These are phyloP conservation scores for Alces alces DNA, from an alignment of 2,113 vertebrate species.

Conservation along the genomic window DNA sequence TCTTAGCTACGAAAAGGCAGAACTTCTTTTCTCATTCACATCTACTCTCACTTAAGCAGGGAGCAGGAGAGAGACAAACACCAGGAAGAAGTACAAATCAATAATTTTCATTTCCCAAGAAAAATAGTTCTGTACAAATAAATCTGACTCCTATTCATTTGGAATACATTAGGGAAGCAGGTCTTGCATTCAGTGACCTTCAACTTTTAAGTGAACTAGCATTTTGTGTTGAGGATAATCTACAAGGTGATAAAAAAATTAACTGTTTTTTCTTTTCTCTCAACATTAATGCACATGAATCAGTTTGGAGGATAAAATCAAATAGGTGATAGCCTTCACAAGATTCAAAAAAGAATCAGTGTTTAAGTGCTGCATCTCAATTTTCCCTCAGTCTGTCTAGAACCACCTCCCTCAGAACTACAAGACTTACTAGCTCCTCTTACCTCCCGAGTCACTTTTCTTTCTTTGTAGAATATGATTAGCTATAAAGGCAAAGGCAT, in stretches of 20 bases:
- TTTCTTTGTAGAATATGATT: neutral
- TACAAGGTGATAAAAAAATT: neutral
- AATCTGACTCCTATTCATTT: neutral
- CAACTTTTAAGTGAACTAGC: neutral
- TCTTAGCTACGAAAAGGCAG: neutral
- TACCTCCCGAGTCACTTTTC: too few species aligned
- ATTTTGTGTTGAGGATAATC: neutral
- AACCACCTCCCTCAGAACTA: neutral
- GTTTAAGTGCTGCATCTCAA: neutral
- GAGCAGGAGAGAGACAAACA: constrained; percentile 4
- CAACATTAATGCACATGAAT: neutral
- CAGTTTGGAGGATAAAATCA: neutral
- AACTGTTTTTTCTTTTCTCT: neutral
- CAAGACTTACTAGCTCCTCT: neutral
- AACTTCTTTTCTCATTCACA: constrained; percentile 37
- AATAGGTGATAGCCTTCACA: neutral
- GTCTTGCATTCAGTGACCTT: neutral
- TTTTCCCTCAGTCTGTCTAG: neutral
- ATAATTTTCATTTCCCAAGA: constrained; percentile 48
- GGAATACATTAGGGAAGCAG: neutral
- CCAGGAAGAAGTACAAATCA: neutral
- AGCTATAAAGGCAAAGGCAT: neutral
- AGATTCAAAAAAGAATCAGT: rapidly evolving
- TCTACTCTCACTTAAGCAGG: constrained; percentile 32
- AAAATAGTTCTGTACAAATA: constrained; percentile 35